Evolutionary conservation across 2,888 invertebrate species (phyloP).

Genomic region (Pocota personata): DNA sequence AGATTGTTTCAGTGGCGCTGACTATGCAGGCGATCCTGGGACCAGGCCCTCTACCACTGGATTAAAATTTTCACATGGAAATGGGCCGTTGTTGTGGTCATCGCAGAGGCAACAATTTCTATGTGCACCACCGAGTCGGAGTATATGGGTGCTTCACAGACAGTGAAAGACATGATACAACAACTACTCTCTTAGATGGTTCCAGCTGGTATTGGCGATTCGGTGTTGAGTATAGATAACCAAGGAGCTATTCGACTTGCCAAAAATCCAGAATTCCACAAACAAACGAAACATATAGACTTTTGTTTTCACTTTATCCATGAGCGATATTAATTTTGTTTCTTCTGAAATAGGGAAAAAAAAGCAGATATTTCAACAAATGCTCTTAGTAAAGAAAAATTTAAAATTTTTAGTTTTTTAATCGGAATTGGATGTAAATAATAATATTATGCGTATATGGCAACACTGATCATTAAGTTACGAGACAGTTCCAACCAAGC

Average conservation of each 20-base stretch:
- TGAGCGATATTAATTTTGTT: conserved; percentile 52
- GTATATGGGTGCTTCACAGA: conserved; percentile 45
- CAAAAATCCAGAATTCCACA: conserved; percentile 63
- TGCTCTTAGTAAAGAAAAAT: conserved; percentile 19
- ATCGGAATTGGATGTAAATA: background rate
- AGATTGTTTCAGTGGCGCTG: conserved; percentile 52
- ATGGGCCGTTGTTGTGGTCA: conserved; percentile 27
- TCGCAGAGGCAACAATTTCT: conserved; percentile 39
- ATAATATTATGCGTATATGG: background rate
- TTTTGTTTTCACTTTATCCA: conserved; percentile 60
- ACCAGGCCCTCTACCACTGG: conserved; percentile 65
- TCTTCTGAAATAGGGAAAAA: conserved; percentile 42
- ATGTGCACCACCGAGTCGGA: conserved; percentile 53
- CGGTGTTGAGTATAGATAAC: conserved; percentile 32
- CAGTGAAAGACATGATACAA: conserved; percentile 36
- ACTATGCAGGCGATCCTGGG: conserved; percentile 50
- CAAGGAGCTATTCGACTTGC: conserved; percentile 45
- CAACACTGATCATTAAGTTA: too few relatives aligned
- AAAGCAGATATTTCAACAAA: conserved; percentile 26
- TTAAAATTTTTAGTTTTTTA: background rate
- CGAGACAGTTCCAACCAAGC: too few relatives aligned
- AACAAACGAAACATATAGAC: conserved; percentile 65
- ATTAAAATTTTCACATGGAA: conserved; percentile 23
- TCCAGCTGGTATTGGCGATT: background rate
- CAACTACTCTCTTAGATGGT: conserved; percentile 1